Percentiles rank a stretch among this genome's conserved stretches.
Evolutionary conservation across 2,888 invertebrate species (phyloP).

Genomic region (Reticulitermes lucifugus): DNA sequence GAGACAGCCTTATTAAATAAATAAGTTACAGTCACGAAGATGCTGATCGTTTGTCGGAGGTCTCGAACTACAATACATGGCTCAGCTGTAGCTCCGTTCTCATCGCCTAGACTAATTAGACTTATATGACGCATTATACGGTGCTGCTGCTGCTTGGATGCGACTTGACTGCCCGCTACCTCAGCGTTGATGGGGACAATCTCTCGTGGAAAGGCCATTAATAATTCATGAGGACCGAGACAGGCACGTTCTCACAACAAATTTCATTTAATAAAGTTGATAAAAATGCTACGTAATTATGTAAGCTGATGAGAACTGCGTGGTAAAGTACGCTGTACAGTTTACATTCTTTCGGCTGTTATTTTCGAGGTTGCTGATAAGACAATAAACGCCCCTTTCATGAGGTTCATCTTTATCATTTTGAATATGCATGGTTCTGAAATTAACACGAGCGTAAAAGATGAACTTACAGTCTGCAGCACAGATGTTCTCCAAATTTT

Average conservation of each 20-base stretch:
- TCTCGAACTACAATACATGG: neutral
- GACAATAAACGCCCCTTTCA: neutral
- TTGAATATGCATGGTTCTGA: neutral
- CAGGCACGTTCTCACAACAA: constrained; percentile 6
- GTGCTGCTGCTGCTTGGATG: neutral
- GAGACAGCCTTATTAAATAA: too few relatives aligned
- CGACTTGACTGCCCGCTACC: constrained; percentile 2
- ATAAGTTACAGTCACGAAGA: neutral
- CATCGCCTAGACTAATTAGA: constrained; percentile 34
- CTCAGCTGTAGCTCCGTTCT: neutral
- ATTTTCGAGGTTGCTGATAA: constrained; percentile 20
- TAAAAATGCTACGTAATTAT: constrained; percentile 32
- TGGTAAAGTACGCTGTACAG: neutral
- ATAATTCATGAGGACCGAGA: constrained; percentile 38
- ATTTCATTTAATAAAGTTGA: constrained; percentile 38
- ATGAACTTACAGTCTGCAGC: too few relatives aligned
- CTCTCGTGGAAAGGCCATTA: constrained; percentile 27
- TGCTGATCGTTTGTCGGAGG: constrained; percentile 24
- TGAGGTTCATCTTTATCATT: neutral
- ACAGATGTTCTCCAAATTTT: too few relatives aligned
- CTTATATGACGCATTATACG: constrained; percentile 18
- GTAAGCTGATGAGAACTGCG: constrained; percentile 26
- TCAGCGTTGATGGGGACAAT: constrained; percentile 37
- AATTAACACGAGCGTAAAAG: neutral
- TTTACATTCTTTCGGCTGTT: neutral